These are phyloP conservation scores for Drosophila cracens DNA, from an alignment of 2,888 invertebrate genomes.

Conservation along the genomic window DNA sequence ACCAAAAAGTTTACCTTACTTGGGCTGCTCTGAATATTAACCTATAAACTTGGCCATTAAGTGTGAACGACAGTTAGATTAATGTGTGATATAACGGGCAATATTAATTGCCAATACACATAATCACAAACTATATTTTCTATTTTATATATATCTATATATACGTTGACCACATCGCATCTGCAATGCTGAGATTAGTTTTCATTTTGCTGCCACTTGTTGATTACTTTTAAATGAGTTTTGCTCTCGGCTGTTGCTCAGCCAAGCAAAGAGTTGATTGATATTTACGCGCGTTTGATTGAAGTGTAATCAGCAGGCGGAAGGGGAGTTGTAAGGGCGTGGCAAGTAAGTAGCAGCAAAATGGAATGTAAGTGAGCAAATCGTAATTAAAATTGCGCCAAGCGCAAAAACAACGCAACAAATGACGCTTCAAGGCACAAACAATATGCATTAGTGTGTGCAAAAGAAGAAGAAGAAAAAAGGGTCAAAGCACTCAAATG, in stretches of 20 bases:
- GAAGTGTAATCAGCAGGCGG: conserved; percentile 75
- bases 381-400: conserved; percentile 75
- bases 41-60: background rate
- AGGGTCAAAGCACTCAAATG: conserved; percentile 66
- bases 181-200: conserved; percentile 48
- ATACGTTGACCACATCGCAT: background rate
- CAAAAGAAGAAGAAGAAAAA: conserved; percentile 5
- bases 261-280: conserved; percentile 58
- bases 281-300: conserved; percentile 79
- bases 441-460: conserved; percentile 71
- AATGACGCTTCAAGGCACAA: conserved; percentile 69
- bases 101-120: background rate
- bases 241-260: conserved; percentile 32
- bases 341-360: conserved; percentile 56
- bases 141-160: background rate
- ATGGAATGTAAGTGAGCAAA: conserved; percentile 78
- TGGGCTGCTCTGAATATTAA: background rate
- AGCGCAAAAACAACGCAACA: conserved; percentile 60
- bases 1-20: background rate
- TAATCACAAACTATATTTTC: background rate
- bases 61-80: background rate
- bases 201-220: conserved; percentile 64
- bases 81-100: background rate
- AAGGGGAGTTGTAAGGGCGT: conserved; percentile 9
- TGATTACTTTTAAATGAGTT: conserved; percentile 81